phyloP scores from a whole-genome alignment of 1,140 invertebrate species.

The Pseudobourletiella spinata region DNA sequence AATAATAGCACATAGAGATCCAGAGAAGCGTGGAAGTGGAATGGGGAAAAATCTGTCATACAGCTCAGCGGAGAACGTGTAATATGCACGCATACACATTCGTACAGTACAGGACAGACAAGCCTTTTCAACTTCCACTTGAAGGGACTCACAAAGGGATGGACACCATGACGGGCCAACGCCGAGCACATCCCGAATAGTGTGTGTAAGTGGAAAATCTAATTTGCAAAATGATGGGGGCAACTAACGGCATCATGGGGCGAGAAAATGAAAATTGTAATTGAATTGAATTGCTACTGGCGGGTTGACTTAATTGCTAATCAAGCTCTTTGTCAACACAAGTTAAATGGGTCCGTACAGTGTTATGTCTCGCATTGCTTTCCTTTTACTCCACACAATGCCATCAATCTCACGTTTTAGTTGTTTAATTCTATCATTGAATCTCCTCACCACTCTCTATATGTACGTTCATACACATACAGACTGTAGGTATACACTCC shows the following conservation, averaged over 20 bases:
- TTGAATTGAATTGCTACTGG: conserved; percentile 1
- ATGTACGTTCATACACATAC: background rate
- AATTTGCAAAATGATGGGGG: background rate
- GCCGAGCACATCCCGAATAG: background rate
- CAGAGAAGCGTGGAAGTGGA: background rate
- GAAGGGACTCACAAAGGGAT: too few species aligned
- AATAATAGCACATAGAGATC: background rate
- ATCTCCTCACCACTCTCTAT: background rate
- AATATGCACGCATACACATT: background rate
- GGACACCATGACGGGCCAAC: too few species aligned
- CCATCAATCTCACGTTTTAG: background rate
- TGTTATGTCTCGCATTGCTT: too few species aligned
- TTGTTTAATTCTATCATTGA: background rate
- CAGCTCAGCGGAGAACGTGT: background rate
- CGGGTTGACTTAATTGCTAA: background rate
- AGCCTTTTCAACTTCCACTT: background rate
- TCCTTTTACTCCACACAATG: background rate
- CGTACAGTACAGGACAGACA: background rate
- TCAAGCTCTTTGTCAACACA: conserved; percentile 4
- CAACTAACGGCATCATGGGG: background rate
- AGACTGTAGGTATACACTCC: background rate
- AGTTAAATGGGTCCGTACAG: background rate
- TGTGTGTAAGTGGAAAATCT: background rate
- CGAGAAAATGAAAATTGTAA: conserved; percentile 9
- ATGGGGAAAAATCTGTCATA: background rate